Evolutionary conservation across 2,888 invertebrate species (phyloP).

Genomic region (Antheraea yamamai): DNA sequence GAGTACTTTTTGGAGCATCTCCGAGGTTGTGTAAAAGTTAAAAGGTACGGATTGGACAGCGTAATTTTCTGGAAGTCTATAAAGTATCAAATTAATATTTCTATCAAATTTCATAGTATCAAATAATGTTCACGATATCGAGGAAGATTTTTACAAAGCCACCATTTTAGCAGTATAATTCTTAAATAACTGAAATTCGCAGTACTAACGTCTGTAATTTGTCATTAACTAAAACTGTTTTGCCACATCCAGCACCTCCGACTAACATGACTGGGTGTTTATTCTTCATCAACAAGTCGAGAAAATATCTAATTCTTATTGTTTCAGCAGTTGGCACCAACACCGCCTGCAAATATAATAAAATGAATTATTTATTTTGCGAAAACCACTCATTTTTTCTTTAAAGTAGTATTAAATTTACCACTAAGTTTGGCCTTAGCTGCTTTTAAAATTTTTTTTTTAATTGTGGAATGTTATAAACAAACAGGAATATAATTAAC

Average conservation of each 20-base stretch:
- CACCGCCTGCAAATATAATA: slow-evolving; percentile 84
- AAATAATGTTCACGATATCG: background rate
- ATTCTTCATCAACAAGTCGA: slow-evolving; percentile 93
- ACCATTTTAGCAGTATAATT: background rate
- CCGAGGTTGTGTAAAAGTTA: slow-evolving; percentile 97
- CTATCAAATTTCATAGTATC: background rate
- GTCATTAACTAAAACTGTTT: slow-evolving; percentile 91
- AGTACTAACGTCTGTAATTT: slow-evolving; percentile 81
- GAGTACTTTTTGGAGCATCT: slow-evolving; percentile 95
- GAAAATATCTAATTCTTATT: slow-evolving; percentile 92
- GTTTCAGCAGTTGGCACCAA: slow-evolving; percentile 97
- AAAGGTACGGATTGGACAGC: slow-evolving; percentile 96
- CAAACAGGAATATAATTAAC: background rate
- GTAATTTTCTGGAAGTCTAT: slow-evolving; percentile 90
- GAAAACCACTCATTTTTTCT: background rate
- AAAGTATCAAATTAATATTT: slow-evolving; percentile 30
- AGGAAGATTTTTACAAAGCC: background rate
- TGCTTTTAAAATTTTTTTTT: background rate
- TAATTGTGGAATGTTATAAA: background rate
- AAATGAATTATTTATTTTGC: slow-evolving; percentile 12
- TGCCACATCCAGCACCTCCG: slow-evolving; percentile 96
- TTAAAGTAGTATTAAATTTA: background rate
- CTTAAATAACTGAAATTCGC: background rate
- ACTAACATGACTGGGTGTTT: slow-evolving; percentile 97
- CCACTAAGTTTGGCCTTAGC: background rate